Percentiles rank a stretch among this genome's conserved stretches.
These are phyloP conservation scores for Drosophila micromelanica DNA, from an alignment of 1,140 invertebrate species.

Conservation along the genomic window DNA sequence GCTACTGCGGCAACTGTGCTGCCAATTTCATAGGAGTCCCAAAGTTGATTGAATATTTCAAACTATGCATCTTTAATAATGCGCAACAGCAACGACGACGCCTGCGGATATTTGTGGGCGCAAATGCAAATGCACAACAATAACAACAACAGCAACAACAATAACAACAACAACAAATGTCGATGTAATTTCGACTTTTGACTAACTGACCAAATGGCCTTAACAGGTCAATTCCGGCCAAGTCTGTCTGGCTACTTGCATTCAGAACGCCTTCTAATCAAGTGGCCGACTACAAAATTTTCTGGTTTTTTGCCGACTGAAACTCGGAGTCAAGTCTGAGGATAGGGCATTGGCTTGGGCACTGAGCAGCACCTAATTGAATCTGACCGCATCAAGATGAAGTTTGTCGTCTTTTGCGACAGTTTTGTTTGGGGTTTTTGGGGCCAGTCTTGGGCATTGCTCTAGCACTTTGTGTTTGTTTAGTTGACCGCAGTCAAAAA, in stretches of 20 bases:
- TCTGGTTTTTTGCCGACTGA: background rate
- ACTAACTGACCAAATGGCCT: constrained; percentile 54
- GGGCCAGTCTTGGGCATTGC: constrained; percentile 2
- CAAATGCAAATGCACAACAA: constrained; percentile 70
- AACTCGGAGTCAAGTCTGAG: background rate
- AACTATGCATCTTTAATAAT: constrained; percentile 81
- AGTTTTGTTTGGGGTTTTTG: constrained; percentile 63
- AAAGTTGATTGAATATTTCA: constrained; percentile 79
- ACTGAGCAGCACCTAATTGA: constrained; percentile 66
- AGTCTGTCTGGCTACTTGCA: constrained; percentile 22
- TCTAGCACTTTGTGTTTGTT: constrained; percentile 70
- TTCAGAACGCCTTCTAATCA: constrained; percentile 62
- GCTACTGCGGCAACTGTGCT: constrained; percentile 32
- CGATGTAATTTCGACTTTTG: constrained; percentile 58
- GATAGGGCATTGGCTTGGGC: background rate
- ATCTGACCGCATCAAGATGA: constrained; percentile 76
- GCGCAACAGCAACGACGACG: constrained; percentile 57
- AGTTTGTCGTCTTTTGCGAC: constrained; percentile 73
- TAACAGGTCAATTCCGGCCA: constrained; percentile 13
- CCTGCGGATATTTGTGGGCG: constrained; percentile 69
- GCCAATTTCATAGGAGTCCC: constrained; percentile 65
- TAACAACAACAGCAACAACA: constrained; percentile 12
- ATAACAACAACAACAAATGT: constrained; percentile 2
- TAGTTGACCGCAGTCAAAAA: constrained; percentile 82
- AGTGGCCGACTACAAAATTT: constrained; percentile 29